phyloP scores from a whole-genome alignment of 2,797 vertebrate species.

The Myotis planiceps region DNA sequence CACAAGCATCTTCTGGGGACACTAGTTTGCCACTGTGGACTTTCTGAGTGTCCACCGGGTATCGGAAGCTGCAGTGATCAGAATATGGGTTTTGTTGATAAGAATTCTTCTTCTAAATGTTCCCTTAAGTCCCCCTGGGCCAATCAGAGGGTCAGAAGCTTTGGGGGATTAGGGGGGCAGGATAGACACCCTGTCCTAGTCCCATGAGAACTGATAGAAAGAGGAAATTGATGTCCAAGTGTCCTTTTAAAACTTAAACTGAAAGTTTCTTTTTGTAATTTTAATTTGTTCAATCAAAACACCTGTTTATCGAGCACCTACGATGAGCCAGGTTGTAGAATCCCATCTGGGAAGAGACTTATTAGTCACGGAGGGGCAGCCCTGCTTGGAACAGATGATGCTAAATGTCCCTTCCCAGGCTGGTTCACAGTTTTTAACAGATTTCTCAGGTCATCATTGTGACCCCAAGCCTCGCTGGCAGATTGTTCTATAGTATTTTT shows the following conservation, averaged over 20 bases:
- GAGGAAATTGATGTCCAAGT: not conserved
- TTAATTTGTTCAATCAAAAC: not conserved
- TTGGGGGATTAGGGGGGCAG: not conserved
- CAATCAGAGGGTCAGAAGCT: not conserved
- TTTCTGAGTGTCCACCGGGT: not conserved
- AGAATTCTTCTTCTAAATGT: not conserved
- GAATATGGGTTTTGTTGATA: not conserved
- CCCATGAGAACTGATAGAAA: not conserved
- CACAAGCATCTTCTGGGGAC: constrained; percentile 37
- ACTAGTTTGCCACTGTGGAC: not conserved
- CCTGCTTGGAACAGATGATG: not conserved
- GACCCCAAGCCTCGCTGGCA: constrained; percentile 42
- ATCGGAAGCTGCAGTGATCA: not conserved
- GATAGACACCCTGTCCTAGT: not conserved
- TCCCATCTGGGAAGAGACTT: not conserved
- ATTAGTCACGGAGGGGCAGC: not conserved
- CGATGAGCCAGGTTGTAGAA: not conserved
- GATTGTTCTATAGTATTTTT: constrained; percentile 25
- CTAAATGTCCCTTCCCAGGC: constrained; percentile 24
- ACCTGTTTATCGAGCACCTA: constrained; percentile 32
- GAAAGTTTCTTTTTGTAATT: constrained; percentile 14
- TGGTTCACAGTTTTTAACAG: constrained; percentile 42
- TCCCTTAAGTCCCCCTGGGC: not conserved
- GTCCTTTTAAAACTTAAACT: constrained; percentile 36
- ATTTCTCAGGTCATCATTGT: not conserved